These are phyloP conservation scores for Acromyrmex echinatior DNA, from an alignment of 1,140 invertebrate species.

Conservation along the genomic window DNA sequence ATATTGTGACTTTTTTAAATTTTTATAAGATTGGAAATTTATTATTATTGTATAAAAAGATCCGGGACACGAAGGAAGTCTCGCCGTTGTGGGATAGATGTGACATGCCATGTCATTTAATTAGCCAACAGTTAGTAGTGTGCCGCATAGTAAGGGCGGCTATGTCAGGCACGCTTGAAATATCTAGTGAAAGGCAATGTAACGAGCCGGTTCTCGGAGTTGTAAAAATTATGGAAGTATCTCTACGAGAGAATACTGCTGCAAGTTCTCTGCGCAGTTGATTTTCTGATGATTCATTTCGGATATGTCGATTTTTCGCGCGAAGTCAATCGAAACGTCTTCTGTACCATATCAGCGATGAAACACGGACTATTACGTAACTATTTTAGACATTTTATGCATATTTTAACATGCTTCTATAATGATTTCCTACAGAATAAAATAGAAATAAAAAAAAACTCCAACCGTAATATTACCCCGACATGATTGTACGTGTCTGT, in stretches of 20 bases:
- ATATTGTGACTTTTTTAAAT: no score
- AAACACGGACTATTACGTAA: constrained; percentile 1
- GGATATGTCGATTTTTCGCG: neutral
- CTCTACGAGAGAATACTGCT: neutral
- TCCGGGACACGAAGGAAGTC: neutral
- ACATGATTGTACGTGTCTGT: constrained; percentile 31
- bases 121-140: neutral
- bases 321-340: neutral
- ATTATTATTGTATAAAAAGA: neutral
- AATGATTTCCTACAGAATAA: neutral
- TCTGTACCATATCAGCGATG: neutral
- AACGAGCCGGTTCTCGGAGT: constrained; percentile 47
- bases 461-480: neutral
- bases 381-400: neutral
- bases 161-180: constrained; percentile 38
- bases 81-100: neutral
- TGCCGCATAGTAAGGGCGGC: neutral
- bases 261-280: neutral
- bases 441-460: neutral
- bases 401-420: constrained; percentile 10
- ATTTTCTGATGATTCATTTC: constrained; percentile 19
- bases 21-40: no score
- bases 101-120: neutral
- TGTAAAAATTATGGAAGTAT: constrained; percentile 58
- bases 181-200: constrained; percentile 56